A percentile compares a stretch with the other conserved stretches of the same genome.
Evolutionary conservation across 2,797 vertebrate genomes (phyloP).

Genomic region (Neomorphus geoffroyi): DNA sequence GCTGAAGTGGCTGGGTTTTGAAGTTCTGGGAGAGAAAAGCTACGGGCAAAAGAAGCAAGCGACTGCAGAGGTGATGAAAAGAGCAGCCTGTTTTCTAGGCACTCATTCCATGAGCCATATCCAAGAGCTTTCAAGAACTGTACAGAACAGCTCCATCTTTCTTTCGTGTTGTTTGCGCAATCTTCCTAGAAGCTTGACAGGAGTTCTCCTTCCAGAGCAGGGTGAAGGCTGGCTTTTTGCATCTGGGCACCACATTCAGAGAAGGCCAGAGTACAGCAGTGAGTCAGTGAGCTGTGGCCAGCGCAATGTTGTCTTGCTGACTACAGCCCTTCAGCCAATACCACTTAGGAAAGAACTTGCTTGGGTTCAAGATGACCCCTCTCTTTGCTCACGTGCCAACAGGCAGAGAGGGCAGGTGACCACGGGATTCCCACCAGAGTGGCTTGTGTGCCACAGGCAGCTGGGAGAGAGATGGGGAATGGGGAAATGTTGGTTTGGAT

Average conservation of each 20-base stretch:
- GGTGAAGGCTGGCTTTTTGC: background rate
- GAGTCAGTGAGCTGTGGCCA: background rate
- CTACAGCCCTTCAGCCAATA: background rate
- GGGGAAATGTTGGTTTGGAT: constrained; percentile 19
- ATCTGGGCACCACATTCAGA: background rate
- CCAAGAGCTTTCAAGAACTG: constrained; percentile 19
- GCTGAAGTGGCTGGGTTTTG: background rate
- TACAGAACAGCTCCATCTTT: background rate
- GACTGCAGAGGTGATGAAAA: constrained; percentile 17
- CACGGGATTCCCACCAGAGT: background rate
- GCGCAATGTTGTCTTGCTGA: background rate
- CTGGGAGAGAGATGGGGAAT: background rate
- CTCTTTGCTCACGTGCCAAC: background rate
- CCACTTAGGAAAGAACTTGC: background rate
- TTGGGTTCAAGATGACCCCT: background rate
- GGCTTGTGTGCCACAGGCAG: background rate
- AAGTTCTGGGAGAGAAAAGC: constrained; percentile 1
- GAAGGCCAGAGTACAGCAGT: background rate
- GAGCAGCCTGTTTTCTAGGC: constrained; percentile 14
- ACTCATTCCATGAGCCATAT: background rate
- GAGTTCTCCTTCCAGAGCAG: background rate
- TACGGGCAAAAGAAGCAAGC: background rate
- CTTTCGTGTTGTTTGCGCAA: background rate
- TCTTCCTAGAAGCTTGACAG: background rate
- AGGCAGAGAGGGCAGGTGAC: background rate